These are phyloP conservation scores for Dromiciops gliroides DNA, from an alignment of 2,113 vertebrate genomes.

Conservation along the genomic window DNA sequence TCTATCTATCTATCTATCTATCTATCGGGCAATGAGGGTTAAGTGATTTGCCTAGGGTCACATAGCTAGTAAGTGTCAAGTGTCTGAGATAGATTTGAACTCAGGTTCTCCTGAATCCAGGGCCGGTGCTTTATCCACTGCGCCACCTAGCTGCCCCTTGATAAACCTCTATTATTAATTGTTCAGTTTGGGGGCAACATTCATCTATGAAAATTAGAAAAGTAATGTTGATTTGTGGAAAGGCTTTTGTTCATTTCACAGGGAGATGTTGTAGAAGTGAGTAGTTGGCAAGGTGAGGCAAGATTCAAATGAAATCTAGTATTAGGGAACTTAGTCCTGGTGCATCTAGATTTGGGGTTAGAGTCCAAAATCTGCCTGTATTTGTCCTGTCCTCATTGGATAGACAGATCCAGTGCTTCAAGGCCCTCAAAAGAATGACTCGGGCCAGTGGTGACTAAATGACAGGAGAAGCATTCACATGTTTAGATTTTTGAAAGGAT, in stretches of 20 bases:
- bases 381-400: too few relatives aligned
- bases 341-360: background rate
- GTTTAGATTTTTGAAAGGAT: background rate
- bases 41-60: too few relatives aligned
- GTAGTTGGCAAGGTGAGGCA: background rate
- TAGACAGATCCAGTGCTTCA: too few relatives aligned
- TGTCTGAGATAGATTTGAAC: too few relatives aligned
- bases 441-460: background rate
- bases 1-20: too few relatives aligned
- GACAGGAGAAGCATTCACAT: background rate
- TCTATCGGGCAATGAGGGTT: too few relatives aligned
- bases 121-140: too few relatives aligned
- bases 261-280: slow-evolving; percentile 22
- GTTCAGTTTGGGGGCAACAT: background rate
- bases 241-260: slow-evolving; percentile 27
- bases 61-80: too few relatives aligned
- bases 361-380: too few relatives aligned
- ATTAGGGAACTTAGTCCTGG: background rate
- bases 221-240: background rate
- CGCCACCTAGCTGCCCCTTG: too few relatives aligned
- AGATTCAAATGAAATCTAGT: background rate
- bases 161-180: background rate
- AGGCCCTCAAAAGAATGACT: too few relatives aligned
- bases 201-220: background rate
- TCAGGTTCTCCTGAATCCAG: too few relatives aligned